Evolutionary conservation across 2,797 vertebrate species (phyloP).

Genomic region (Heliangelus exortis): DNA sequence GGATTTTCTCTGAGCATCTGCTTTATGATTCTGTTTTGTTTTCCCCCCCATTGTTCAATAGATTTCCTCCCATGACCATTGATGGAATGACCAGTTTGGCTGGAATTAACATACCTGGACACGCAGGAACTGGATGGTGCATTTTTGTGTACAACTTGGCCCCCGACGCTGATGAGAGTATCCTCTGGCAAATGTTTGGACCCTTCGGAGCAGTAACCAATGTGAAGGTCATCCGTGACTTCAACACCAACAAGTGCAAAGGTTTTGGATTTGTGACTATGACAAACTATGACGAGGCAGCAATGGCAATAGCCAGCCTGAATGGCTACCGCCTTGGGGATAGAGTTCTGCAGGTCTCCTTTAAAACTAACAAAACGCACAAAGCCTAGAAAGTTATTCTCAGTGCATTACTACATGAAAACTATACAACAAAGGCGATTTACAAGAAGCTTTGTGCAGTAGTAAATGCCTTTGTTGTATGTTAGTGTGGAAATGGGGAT

Average conservation of each 20-base stretch:
- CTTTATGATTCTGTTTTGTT: conserved; percentile 12
- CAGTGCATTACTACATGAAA: conserved; percentile 90
- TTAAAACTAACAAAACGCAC: conserved; percentile 99
- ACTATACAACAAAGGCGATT: conserved; percentile 85
- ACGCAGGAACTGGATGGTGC: conserved; percentile 95
- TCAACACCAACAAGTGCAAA: conserved; percentile 99
- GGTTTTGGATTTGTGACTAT: conserved; percentile 99
- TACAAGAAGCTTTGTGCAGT: conserved; percentile 90
- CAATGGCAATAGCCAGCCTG: conserved; percentile 97
- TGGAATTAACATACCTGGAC: conserved; percentile 97
- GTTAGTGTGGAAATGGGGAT: conserved; percentile 88
- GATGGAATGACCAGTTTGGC: conserved; percentile 98
- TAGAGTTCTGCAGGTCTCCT: conserved; percentile 98
- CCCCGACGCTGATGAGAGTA: conserved; percentile 96
- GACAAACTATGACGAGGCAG: conserved; percentile 99
- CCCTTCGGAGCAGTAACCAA: conserved; percentile 98
- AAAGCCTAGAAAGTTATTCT: conserved; percentile 91
- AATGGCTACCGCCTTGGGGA: conserved; percentile 98
- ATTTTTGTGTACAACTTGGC: conserved; percentile 99
- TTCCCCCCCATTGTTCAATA: conserved; percentile 76
- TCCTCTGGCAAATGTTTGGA: conserved; percentile 99
- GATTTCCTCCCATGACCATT: conserved; percentile 97
- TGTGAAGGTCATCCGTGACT: conserved; percentile 98
- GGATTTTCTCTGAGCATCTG: not conserved
- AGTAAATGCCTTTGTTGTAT: conserved; percentile 92